These are phyloP conservation scores for Lasius platythorax DNA, from an alignment of 2,888 invertebrate species.

Conservation along the genomic window DNA sequence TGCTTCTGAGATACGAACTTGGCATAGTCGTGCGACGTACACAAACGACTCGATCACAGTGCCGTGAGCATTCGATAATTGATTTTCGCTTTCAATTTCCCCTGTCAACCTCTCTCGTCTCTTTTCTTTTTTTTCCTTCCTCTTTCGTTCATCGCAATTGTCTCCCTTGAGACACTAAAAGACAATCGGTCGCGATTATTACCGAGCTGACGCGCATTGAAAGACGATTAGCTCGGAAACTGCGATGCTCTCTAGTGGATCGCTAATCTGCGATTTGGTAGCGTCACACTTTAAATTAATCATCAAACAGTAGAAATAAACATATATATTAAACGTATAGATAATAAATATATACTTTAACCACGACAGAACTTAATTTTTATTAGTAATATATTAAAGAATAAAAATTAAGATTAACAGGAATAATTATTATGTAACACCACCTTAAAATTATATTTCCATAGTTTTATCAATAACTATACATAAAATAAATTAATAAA, in stretches of 20 bases:
- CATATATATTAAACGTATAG: not conserved
- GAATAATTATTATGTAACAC: not conserved
- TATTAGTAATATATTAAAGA: not conserved
- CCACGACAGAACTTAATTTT: not conserved
- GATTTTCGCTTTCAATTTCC: slow-evolving; percentile 74
- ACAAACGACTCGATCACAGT: slow-evolving; percentile 55
- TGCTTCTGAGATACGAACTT: slow-evolving; percentile 44
- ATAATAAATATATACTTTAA: not conserved
- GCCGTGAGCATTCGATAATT: slow-evolving; percentile 66
- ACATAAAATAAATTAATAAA: no score
- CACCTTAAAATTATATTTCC: not conserved
- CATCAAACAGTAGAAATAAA: not conserved
- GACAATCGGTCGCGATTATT: slow-evolving; percentile 43
- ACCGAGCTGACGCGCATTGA: not conserved
- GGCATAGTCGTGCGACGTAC: not conserved
- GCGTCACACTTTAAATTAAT: not conserved
- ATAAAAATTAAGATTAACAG: not conserved
- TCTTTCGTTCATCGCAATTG: not conserved
- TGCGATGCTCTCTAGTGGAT: not conserved
- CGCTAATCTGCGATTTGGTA: not conserved
- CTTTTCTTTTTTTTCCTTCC: not conserved
- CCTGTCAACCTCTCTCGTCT: slow-evolving; percentile 56
- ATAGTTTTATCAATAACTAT: not conserved
- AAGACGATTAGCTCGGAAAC: not conserved
- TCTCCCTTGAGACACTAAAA: slow-evolving; percentile 13